phyloP scores from a whole-genome alignment of 2,797 vertebrate species.

The Hipposideros larvatus region DNA sequence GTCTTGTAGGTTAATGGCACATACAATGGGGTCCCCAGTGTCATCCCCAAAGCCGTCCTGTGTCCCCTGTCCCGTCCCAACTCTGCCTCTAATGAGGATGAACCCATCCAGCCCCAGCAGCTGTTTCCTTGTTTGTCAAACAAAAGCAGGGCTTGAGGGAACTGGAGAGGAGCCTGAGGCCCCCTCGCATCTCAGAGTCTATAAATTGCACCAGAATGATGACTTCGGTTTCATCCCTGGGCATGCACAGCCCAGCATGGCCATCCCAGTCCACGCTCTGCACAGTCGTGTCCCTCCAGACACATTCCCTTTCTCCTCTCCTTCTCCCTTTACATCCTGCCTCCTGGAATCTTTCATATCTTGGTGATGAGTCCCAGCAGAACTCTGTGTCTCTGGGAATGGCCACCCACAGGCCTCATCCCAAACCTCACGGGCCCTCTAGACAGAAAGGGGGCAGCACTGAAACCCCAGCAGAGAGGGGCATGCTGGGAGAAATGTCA shows the following conservation, averaged over 20 bases:
- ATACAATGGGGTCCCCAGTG: neutral
- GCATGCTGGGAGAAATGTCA: constrained; percentile 29
- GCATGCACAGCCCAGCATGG: neutral
- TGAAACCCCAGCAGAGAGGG: neutral
- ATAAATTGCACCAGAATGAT: neutral
- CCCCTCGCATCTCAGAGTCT: neutral
- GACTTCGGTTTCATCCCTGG: neutral
- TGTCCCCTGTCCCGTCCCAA: neutral
- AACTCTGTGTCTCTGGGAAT: neutral
- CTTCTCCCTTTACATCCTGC: neutral
- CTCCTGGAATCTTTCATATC: neutral
- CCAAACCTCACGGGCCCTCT: neutral
- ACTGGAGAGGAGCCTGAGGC: neutral
- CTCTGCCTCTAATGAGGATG: neutral
- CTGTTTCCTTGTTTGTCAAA: neutral
- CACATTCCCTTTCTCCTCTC: no score
- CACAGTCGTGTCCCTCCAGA: neutral
- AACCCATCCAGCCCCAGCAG: neutral
- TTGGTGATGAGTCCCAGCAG: neutral
- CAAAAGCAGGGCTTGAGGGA: neutral
- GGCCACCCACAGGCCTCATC: neutral
- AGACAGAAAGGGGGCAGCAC: neutral
- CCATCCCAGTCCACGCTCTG: neutral
- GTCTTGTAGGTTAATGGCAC: neutral
- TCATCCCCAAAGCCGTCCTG: neutral